These are phyloP conservation scores for Harpalus rubripes DNA, from an alignment of 2,888 invertebrate genomes.

Conservation along the genomic window DNA sequence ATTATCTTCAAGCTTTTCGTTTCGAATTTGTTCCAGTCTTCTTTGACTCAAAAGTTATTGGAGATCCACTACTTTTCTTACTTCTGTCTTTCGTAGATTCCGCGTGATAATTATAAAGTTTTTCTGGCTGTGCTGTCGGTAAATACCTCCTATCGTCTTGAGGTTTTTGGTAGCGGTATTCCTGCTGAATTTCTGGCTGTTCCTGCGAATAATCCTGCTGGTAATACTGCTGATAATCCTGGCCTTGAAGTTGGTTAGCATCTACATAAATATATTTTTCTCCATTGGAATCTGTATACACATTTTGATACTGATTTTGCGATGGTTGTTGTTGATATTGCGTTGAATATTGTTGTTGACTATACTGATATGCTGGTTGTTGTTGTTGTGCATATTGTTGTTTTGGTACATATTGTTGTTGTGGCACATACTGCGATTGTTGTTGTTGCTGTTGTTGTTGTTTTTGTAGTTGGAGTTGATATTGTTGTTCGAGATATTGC, in stretches of 20 bases:
- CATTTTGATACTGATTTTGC: constrained; percentile 57
- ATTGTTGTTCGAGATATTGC: background rate
- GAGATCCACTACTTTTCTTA: constrained; percentile 58
- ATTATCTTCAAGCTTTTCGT: background rate
- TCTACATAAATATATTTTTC: constrained; percentile 62
- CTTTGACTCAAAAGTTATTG: constrained; percentile 38
- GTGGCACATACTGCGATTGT: background rate
- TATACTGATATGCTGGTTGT: constrained; percentile 59
- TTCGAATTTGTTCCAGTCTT: constrained; percentile 12
- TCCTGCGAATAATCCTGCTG: constrained; percentile 8
- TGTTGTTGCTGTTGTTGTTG: background rate
- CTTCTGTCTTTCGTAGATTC: constrained; percentile 66
- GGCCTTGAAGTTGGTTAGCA: constrained; percentile 47
- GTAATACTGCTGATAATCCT: constrained; percentile 49
- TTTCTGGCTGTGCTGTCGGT: background rate
- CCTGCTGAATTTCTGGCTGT: constrained; percentile 8
- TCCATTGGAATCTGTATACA: constrained; percentile 66
- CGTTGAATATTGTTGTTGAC: background rate
- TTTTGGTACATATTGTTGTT: background rate
- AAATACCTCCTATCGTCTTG: constrained; percentile 46
- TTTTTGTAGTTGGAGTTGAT: constrained; percentile 12
- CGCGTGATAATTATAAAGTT: constrained; percentile 71
- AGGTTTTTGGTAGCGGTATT: constrained; percentile 8
- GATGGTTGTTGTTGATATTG: constrained; percentile 62
- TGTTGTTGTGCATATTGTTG: constrained; percentile 27